Percentiles rank a stretch among this genome's conserved stretches.
Evolutionary conservation across 2,888 invertebrate species (phyloP).

Genomic region (Craniophora ligustri): DNA sequence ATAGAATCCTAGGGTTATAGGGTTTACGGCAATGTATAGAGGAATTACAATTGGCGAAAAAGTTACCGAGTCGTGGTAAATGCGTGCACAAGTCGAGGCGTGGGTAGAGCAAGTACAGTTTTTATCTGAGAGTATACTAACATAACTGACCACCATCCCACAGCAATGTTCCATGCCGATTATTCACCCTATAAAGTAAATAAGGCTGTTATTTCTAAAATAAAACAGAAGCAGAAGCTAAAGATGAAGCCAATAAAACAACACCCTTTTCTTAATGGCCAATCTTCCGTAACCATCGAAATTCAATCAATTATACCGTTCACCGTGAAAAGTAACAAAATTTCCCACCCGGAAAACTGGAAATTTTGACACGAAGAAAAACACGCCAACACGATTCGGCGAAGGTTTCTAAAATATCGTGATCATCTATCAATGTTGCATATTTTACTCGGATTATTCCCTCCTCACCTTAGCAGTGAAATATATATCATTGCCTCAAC

Average conservation of each 20-base stretch:
- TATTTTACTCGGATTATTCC: conserved; percentile 50
- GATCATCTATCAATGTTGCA: conserved; percentile 56
- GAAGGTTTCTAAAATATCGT: conserved; percentile 48
- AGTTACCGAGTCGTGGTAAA: too few relatives aligned
- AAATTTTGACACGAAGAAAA: conserved; percentile 16
- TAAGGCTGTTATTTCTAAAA: too few relatives aligned
- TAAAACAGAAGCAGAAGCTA: too few relatives aligned
- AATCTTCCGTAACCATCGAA: conserved; percentile 1
- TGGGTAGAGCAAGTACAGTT: too few relatives aligned
- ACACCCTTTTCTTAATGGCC: background rate
- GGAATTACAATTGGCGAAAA: too few relatives aligned
- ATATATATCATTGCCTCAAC: conserved; percentile 54
- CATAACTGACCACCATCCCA: too few relatives aligned
- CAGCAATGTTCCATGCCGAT: too few relatives aligned
- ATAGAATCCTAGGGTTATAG: too few relatives aligned
- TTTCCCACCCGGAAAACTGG: conserved; percentile 7
- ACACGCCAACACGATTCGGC: conserved; percentile 26
- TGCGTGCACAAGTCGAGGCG: too few relatives aligned
- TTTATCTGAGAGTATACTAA: too few relatives aligned
- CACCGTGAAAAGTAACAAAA: conserved; percentile 11
- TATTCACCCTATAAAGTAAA: too few relatives aligned
- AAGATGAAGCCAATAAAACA: background rate
- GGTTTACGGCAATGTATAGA: too few relatives aligned
- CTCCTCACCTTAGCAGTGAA: conserved; percentile 38
- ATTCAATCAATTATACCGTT: background rate